Base-by-base conservation (phyloP, 2,113 vertebrate genomes). In the Neogale vison region DNA sequence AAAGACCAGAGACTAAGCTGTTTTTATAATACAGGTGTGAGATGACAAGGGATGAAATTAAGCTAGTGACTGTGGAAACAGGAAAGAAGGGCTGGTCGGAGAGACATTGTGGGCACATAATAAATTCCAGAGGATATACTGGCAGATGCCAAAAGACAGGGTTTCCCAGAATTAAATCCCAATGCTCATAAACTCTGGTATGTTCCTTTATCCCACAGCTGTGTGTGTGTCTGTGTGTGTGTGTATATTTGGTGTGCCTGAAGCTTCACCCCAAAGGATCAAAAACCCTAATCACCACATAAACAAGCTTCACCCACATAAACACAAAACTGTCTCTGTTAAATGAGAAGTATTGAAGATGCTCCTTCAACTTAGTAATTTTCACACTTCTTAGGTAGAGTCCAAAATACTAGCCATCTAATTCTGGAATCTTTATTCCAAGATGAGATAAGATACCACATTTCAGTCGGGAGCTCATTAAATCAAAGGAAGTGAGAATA, bases 121-220 rank as follows among this genome's bases (percentile, higher is more conserved):
- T 95, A 90, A 97, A 98, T 97, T 96, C 96, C 97, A 98, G 86
- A 96, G 89, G 50, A 86, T 74, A 45, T 87, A 95, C 2, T 96
- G 92, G 91, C 84, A 97, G 95, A 93, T 81, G 77, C 82, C 72
- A 96, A 93, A 97, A 80, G 87, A 92, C 83, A 74, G 80, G 55
- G 24, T 61, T 97, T 97, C 93, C 86, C 95, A 96, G 93, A 97
- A 97, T 88, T 90, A 85, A 97, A 95, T 92, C 92, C 83, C 89
- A 80, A 21, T 42, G 39, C 87, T 95, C 95, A 94, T 97, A 97
- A 97, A 97, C 83, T 94, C 92, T 97, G 95, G 92, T 96, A 97
- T 97, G 92, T 55, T 95, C 42, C 50, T 79, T 59, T 81, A 89
- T 59, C 69, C 93, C 94, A 87, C 88, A 74, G 88, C 42, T 50